Evolutionary conservation across 2,113 vertebrate species (phyloP).

Genomic region (Hypanus sabinus): DNA sequence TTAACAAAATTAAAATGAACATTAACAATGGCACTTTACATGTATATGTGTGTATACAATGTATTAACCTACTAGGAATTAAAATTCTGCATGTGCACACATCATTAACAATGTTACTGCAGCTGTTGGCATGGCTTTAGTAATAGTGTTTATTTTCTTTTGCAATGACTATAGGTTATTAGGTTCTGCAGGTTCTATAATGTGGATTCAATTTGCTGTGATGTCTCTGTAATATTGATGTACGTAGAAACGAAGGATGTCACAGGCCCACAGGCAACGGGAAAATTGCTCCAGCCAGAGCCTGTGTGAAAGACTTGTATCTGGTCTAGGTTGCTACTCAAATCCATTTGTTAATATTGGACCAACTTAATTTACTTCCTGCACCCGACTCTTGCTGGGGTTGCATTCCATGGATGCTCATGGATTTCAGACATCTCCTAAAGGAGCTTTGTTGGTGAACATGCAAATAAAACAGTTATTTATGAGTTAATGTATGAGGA

Average conservation of each 20-base stretch:
- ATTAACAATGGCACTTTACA: not conserved
- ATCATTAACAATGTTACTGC: not conserved
- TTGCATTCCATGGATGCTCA: not conserved
- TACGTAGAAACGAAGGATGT: not conserved
- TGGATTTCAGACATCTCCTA: too few relatives aligned
- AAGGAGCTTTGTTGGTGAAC: not conserved
- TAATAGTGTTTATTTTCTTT: not conserved
- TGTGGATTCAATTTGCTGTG: not conserved
- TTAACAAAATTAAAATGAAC: not conserved
- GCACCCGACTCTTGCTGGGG: not conserved
- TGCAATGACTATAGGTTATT: not conserved
- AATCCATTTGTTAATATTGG: not conserved
- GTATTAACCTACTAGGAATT: not conserved
- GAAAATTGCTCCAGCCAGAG: not conserved
- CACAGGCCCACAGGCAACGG: not conserved
- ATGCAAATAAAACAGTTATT: too few relatives aligned
- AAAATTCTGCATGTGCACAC: slow-evolving; percentile 3
- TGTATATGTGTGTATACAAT: not conserved
- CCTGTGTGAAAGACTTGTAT: not conserved
- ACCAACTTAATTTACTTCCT: not conserved
- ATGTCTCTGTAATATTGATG: not conserved
- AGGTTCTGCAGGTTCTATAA: not conserved
- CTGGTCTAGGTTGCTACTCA: not conserved
- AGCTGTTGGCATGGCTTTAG: not conserved
- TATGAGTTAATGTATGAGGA: too few relatives aligned